Conservation (phyloP, 2,888 invertebrate genomes). For the Gonocerus acuteangulatus region DNA sequence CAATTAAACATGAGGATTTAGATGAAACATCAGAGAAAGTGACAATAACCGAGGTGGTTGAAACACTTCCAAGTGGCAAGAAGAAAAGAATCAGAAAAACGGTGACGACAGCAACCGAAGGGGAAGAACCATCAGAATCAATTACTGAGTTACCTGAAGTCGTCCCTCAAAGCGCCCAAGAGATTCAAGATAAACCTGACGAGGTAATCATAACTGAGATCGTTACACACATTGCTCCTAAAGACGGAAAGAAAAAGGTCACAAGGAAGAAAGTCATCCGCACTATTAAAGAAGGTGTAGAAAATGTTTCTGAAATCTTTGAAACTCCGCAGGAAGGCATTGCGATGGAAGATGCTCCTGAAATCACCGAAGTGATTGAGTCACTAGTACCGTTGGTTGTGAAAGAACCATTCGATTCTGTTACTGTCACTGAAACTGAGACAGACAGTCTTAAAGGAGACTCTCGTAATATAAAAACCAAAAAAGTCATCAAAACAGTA, state of each 20-base stretch:
- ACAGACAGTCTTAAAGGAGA: constrained; percentile 37
- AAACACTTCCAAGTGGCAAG: neutral
- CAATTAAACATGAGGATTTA: neutral
- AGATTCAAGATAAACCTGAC: constrained; percentile 5
- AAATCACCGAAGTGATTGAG: constrained; percentile 40
- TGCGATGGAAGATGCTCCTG: constrained; percentile 30
- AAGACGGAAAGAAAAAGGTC: constrained; percentile 44
- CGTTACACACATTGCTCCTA: constrained; percentile 37
- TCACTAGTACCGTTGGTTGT: constrained; percentile 38
- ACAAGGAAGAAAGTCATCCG: constrained; percentile 43
- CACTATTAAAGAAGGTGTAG: constrained; percentile 38
- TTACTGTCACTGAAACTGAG: constrained; percentile 42
- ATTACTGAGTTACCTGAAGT: constrained; percentile 23
- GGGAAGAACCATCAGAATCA: neutral
- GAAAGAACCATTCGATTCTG: constrained; percentile 44
- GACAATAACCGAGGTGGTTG: neutral
- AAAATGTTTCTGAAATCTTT: constrained; percentile 19
- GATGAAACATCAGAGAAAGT: constrained; percentile 14
- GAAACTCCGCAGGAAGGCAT: constrained; percentile 41
- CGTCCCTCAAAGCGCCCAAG: constrained; percentile 3
- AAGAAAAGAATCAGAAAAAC: too few species aligned
- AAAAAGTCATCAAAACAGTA: constrained; percentile 31
- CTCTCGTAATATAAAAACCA: constrained; percentile 30
- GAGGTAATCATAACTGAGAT: constrained; percentile 6
- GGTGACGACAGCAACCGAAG: constrained; percentile 2